Evolutionary conservation across 2,888 invertebrate species (phyloP), one percentile per base, ranked within the genome.

Genomic region (Platycheirus rosarum): DNA sequence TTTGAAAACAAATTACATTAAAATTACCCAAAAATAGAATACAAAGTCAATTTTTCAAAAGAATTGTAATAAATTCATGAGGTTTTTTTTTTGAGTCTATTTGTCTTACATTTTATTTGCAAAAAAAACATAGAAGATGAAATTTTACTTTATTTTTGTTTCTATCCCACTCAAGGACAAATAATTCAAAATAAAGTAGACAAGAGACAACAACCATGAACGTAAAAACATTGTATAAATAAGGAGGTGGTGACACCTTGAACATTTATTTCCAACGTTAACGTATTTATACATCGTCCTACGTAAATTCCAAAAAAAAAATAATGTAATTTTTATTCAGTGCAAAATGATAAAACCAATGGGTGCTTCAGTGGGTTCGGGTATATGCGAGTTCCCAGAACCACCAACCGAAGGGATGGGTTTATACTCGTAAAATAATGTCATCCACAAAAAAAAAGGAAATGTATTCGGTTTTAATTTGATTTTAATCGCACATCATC

Each of bases 301-400:
- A 14, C 40, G 42, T 26, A 42, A 26, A 40, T 57, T 42, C 11
- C 6, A 57, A 37, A 23, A 55, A 14, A 40, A 13, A 20, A 29
- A 29, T 44, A 60, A 60, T 60, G 60, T 60, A 44, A 60, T 60
- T 60, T 60, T 60, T 60, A 60, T 60, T 60, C 60, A 44, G 60
- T 44, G 60, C 29, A 29, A 60, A 44, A 60, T 60, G 42, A 60
- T 42, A 44, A 29, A 60, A 60, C 16, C 40, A 60, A 44, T 44
- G 60, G 29, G 8, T 40, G 55, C 6, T 20, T 55, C 13, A 9
- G 20, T 37, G 55, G 20, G 14, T 9, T 14, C 14, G 2, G 2
- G 9, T 29, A 14, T 51, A 13, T 48, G 51, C 14, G 20, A 53
- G n/a, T 55, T 37, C 20, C 8, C 8, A 32, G 5, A 32, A 32